Evolutionary conservation across 1,140 invertebrate genomes (phyloP), one percentile per base, ranked within the genome.

Genomic region (Diachasmimorpha longicaudata): DNA sequence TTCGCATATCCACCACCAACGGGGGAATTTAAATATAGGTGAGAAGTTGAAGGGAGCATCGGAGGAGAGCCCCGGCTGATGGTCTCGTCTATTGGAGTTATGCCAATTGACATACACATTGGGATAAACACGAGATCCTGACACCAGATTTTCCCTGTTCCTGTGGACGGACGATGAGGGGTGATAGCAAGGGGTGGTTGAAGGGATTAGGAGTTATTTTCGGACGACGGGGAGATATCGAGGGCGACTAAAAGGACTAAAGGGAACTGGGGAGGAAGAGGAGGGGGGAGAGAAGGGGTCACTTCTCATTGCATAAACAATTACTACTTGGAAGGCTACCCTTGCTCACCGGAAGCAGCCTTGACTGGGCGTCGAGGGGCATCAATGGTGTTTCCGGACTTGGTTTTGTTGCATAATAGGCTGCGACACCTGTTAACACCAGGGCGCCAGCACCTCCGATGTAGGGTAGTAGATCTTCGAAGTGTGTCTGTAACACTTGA

Each of bases 381-480:
- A 95, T 93, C 80, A 95, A 90, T 44, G 94, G 94, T 86, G 91
- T 93, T 88, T 95, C 91, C 63, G 94, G 92, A 74, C 90, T 91
- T 63, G 94, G 94, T 81, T 93, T 90, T 55, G 92, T 93, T 79
- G 92, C 93, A 81, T 93, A 91, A 85, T 94, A 94, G 63, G 90
- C 91, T 13, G 93, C 93, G 48, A 94, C 91, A 68, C 93, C 93
- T 11, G 93, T 93, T 68, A 95, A 89, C 70, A 94, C 93, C 77
- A 95, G 83, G 31, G 93, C 93, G 36, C 94, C 94, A 31, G 93
- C 92, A 2, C 94, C 94, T 10, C 93, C 93, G 69, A 94, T 91
- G 89, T 94, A 95, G 82, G 92, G 92, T 68, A 95, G 88, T 87
- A 94, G 95, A 80, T 94, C 93, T 83, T 95, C 94, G 84, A 95